These are phyloP conservation scores for Coremacera marginata DNA, from an alignment of 2,888 invertebrate species.

Conservation along the genomic window DNA sequence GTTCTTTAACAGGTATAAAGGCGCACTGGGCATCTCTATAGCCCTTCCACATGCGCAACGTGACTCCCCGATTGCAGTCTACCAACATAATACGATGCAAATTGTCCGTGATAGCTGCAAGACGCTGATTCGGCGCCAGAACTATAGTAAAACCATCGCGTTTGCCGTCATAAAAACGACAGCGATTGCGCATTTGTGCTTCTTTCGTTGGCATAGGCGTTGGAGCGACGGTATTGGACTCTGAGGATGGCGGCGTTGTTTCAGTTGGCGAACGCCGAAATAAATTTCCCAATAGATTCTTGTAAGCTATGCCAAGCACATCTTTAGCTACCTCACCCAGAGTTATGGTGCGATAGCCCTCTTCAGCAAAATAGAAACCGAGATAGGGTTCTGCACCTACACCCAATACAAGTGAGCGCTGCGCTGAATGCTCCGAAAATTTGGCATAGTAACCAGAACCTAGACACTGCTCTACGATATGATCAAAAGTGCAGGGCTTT, in stretches of 20 bases:
- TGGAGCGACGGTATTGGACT: conserved; percentile 41
- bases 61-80: conserved; percentile 83
- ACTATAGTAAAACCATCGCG: conserved; percentile 82
- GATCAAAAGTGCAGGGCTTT: conserved; percentile 79
- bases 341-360: conserved; percentile 85
- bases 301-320: conserved; percentile 76
- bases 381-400: conserved; percentile 87
- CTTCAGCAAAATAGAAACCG: conserved; percentile 90
- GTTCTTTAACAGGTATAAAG: conserved; percentile 87
- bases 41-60: conserved; percentile 92
- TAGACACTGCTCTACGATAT: conserved; percentile 75
- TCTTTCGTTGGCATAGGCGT: conserved; percentile 65
- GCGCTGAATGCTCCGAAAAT: conserved; percentile 80
- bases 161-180: conserved; percentile 83
- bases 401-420: conserved; percentile 81
- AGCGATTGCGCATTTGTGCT: conserved; percentile 82
- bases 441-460: conserved; percentile 68
- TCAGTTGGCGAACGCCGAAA: conserved; percentile 51
- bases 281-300: conserved; percentile 83
- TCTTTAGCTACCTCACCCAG: conserved; percentile 93
- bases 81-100: conserved; percentile 89
- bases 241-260: conserved; percentile 67
- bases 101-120: conserved; percentile 87
- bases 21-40: conserved; percentile 96
- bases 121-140: conserved; percentile 78